phyloP scores from a whole-genome alignment of 1,140 invertebrate genomes.

The Helicoverpa armigera region DNA sequence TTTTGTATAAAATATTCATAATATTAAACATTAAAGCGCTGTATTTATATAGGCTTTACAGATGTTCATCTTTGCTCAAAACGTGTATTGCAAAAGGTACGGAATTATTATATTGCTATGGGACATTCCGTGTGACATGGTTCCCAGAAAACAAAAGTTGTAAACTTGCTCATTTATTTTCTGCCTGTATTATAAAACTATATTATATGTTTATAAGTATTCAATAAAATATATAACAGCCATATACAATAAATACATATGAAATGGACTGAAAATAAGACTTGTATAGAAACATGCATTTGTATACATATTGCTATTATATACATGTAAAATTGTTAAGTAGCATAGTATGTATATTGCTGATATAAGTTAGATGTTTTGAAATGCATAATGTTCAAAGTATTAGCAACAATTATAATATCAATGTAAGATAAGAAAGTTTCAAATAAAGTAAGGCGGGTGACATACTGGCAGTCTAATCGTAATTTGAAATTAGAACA shows the following conservation, averaged over 20 bases:
- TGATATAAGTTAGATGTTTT: not conserved
- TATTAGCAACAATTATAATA: not conserved
- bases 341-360: not conserved
- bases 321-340: not conserved
- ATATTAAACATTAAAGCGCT: too few species aligned
- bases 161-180: not conserved
- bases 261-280: slow-evolving; percentile 40
- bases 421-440: not conserved
- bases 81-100: too few species aligned
- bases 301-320: slow-evolving; percentile 27
- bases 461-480: not conserved
- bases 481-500: not conserved
- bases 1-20: too few species aligned
- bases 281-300: slow-evolving; percentile 43
- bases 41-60: too few species aligned
- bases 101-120: too few species aligned
- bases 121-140: too few species aligned
- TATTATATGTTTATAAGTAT: slow-evolving; percentile 7
- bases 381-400: slow-evolving; percentile 26
- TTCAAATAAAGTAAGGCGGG: not conserved
- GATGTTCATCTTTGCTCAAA: too few species aligned
- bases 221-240: slow-evolving; percentile 20
- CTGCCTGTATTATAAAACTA: not conserved
- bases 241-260: slow-evolving; percentile 24
- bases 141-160: not conserved